A percentile compares a stretch with the other conserved stretches of the same genome.
phyloP scores from a whole-genome alignment of 2,888 invertebrate species.

The Invenusta paracnida region DNA sequence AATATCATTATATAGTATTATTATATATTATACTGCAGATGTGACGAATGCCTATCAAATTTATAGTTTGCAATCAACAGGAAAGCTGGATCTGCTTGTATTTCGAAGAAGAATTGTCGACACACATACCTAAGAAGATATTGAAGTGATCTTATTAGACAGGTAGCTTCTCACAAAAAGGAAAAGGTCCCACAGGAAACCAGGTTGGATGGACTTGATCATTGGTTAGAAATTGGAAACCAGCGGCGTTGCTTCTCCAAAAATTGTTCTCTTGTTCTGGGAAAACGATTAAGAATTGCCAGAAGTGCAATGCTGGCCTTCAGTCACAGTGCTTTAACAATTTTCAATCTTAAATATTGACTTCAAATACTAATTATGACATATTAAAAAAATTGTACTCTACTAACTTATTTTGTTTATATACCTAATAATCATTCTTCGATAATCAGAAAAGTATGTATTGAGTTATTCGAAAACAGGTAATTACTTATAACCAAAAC shows the following conservation, averaged over 20 bases:
- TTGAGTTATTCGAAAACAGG: too few relatives aligned
- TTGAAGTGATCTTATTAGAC: too few relatives aligned
- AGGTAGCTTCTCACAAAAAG: too few relatives aligned
- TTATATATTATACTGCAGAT: background rate
- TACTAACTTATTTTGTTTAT: too few relatives aligned
- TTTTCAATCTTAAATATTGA: background rate
- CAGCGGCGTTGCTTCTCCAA: background rate
- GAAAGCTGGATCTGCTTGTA: background rate
- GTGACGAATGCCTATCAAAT: background rate
- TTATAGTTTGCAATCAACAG: background rate
- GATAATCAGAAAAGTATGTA: too few relatives aligned
- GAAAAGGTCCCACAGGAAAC: background rate
- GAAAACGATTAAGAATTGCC: background rate
- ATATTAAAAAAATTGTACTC: too few relatives aligned
- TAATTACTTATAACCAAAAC: too few relatives aligned
- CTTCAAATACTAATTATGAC: too few relatives aligned
- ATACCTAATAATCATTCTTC: too few relatives aligned
- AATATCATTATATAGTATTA: background rate
- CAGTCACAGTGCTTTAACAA: background rate
- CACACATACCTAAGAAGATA: background rate
- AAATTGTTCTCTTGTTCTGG: background rate
- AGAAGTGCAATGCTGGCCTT: slow-evolving; percentile 23
- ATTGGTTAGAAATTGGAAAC: background rate
- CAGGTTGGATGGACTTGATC: background rate
- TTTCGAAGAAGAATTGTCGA: background rate